phyloP scores from a whole-genome alignment of 37 sponge, comb jelly and placozoan genomes.

The Tethya wilhelma region DNA sequence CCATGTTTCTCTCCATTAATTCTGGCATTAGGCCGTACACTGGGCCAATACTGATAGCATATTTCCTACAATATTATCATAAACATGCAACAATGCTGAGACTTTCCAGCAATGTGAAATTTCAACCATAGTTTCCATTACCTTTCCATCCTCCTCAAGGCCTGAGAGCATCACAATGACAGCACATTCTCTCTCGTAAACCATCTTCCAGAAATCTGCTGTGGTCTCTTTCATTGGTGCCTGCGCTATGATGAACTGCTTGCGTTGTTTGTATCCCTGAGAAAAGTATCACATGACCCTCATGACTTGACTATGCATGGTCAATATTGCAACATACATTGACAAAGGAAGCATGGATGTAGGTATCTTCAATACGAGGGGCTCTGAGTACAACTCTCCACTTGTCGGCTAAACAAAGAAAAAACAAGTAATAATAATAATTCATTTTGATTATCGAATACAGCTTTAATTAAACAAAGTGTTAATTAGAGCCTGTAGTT shows the following conservation, averaged over 20 bases:
- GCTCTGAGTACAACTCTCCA: conserved; percentile 29
- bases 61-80: conserved; percentile 17
- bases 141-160: conserved; percentile 16
- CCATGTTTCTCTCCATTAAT: conserved; percentile 38
- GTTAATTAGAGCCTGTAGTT: too few relatives aligned
- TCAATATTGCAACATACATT: conserved; percentile 38
- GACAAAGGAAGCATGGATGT: conserved; percentile 67
- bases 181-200: conserved; percentile 43
- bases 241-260: conserved; percentile 57
- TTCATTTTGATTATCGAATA: too few relatives aligned
- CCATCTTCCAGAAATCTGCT: conserved; percentile 69
- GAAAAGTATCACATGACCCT: background rate
- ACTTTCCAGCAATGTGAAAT: background rate
- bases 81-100: too few relatives aligned
- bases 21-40: background rate
- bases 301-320: background rate
- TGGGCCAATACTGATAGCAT: conserved; percentile 65
- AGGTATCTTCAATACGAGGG: conserved; percentile 1
- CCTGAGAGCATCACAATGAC: conserved; percentile 58
- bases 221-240: conserved; percentile 43
- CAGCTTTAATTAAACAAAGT: too few relatives aligned
- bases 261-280: conserved; percentile 61
- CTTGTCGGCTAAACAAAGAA: conserved; percentile 16
- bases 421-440: background rate
- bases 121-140: background rate